Percentiles rank a stretch among this genome's conserved stretches.
Evolutionary conservation across 2,797 vertebrate genomes (phyloP).

Genomic region (Coregonus sp.): DNA sequence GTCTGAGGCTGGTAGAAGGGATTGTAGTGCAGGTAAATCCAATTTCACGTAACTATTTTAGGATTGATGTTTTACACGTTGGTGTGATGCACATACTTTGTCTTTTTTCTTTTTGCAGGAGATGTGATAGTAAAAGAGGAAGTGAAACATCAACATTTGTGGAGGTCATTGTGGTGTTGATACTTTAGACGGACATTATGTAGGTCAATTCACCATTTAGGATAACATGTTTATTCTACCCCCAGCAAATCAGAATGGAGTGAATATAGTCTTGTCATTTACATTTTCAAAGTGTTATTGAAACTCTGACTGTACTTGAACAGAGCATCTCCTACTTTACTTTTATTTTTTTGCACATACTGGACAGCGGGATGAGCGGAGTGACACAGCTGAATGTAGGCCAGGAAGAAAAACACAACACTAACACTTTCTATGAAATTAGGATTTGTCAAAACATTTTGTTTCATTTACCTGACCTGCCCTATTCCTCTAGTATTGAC

Average conservation of each 20-base stretch:
- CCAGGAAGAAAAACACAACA: not conserved
- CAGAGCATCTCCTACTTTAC: slow-evolving; percentile 38
- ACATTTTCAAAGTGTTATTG: slow-evolving; percentile 63
- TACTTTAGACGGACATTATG: slow-evolving; percentile 12
- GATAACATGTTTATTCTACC: slow-evolving; percentile 39
- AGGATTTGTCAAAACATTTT: slow-evolving; percentile 1
- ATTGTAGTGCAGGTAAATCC: slow-evolving; percentile 9
- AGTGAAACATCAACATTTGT: slow-evolving; percentile 64
- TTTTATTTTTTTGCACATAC: not conserved
- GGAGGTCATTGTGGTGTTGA: slow-evolving; percentile 44
- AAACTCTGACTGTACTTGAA: slow-evolving; percentile 53
- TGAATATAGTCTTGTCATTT: slow-evolving; percentile 18
- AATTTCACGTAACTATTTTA: slow-evolving; percentile 10
- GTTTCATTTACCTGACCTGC: not conserved
- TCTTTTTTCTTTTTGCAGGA: slow-evolving; percentile 53
- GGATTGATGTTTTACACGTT: not conserved
- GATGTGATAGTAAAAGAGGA: slow-evolving; percentile 21
- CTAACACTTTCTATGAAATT: not conserved
- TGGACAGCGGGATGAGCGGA: slow-evolving; percentile 4
- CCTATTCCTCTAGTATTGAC: not conserved
- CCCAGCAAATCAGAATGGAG: slow-evolving; percentile 35
- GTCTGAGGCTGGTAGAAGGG: slow-evolving; percentile 78
- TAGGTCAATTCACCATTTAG: not conserved
- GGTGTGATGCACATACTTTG: not conserved
- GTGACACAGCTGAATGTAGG: not conserved